Base-by-base conservation (phyloP, 92 coral and sea anemone species). In the Siderastrea siderea region DNA sequence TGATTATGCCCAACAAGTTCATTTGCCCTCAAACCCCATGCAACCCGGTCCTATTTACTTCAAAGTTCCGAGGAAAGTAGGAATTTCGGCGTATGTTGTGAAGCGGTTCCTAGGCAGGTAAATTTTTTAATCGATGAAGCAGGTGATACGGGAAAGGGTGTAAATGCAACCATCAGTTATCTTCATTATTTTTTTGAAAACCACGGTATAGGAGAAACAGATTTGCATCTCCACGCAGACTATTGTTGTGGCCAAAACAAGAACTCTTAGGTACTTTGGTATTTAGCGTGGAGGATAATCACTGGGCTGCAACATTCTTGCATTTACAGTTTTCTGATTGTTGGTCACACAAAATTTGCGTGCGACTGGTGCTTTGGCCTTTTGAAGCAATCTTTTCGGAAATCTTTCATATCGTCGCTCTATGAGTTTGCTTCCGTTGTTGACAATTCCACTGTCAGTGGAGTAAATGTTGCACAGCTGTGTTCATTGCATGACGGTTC, bases 31-130 rank as follows among this genome's bases (percentile, higher is more conserved):
- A 45, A 88, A 92, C 47, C 92, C 92, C 10, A 68, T 84, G 82
- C 95, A 92, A 72, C 92, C 90, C 8, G 92, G 92, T 0, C 92
- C 92, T 5, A 88, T 84, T 19, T 88, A 87, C 14, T 78, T 87
- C 53, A 86, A 86, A 75, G 84, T 85, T 12, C 92, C 91, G 10
- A 46, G 92, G 10, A 92, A 91, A 48, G 80, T 79, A 50, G 92
- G 87, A 44, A 73, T 92, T 17, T 92, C 55, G 88, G 88, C 17
- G 85, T 92, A 0, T 64, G 48, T 5, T 92, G 92, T 51, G 90
- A 92, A n/a, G 79, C 73, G 1, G 17, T 88, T 49, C 88, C 84
- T 0, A 67, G 87, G 4, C 92, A 92, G 60, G 90, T 92, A 47
- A 84, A 75, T 61, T 84, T 84, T 72, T 3, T 60, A 8, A 74